Evolutionary conservation across 2,113 vertebrate genomes (phyloP).

Genomic region (Danio rerio): GRCz12tu NC_133190.1:50168501-50169000

Average conservation of each 20-base stretch:
- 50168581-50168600: too few relatives aligned
- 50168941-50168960: not conserved
- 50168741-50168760: conserved; percentile 32
- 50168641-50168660: not conserved
- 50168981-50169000: too few relatives aligned
- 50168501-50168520: too few relatives aligned
- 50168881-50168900: not conserved
- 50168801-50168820: conserved; percentile 23
- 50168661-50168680: conserved; percentile 13
- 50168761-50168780: not conserved
- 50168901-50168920: not conserved
- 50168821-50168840: not conserved
- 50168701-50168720: not conserved
- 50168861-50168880: not conserved
- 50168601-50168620: too few relatives aligned
- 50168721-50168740: not conserved
- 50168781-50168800: conserved; percentile 12
- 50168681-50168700: conserved; percentile 17
- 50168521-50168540: too few relatives aligned
- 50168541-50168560: too few relatives aligned
- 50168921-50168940: not conserved
- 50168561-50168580: too few relatives aligned
- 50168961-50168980: not conserved
- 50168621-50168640: too few relatives aligned
- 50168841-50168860: too few relatives aligned